phyloP scores from a whole-genome alignment of 2,797 vertebrate genomes.

The Sphaeramia orbicularis region DNA sequence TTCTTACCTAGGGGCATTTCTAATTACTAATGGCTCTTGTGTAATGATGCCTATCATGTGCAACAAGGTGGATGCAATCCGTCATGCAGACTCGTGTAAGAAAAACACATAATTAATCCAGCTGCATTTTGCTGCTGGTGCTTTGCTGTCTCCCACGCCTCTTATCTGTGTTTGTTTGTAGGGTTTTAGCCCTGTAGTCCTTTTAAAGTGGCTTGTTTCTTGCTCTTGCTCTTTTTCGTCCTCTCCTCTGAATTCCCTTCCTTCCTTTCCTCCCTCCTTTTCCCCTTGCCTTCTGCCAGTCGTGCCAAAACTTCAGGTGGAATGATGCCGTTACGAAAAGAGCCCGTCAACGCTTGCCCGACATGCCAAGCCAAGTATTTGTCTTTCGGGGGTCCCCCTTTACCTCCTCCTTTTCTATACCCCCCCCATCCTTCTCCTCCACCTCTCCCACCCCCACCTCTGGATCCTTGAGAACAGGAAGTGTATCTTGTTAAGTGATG shows the following conservation, averaged over 20 bases:
- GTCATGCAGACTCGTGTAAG: conserved; percentile 53
- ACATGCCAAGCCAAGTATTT: conserved; percentile 91
- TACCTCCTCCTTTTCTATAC: conserved; percentile 21
- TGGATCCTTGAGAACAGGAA: conserved; percentile 94
- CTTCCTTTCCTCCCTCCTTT: conserved; percentile 48
- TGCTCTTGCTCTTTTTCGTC: conserved; percentile 34
- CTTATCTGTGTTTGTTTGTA: conserved; percentile 62
- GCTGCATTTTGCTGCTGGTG: conserved; percentile 2
- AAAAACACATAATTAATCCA: conserved; percentile 25
- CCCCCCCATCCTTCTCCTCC: conserved; percentile 6
- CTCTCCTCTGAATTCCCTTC: conserved; percentile 11
- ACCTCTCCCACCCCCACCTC: conserved; percentile 80
- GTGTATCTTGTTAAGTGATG: conserved; percentile 92
- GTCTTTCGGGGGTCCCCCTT: conserved; percentile 83
- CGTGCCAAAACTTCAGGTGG: conserved; percentile 85
- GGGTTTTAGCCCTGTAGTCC: conserved; percentile 44
- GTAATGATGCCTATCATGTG: conserved; percentile 73
- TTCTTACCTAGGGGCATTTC: conserved; percentile 71
- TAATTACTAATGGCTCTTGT: conserved; percentile 72
- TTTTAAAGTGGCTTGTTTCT: conserved; percentile 46
- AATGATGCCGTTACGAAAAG: conserved; percentile 87
- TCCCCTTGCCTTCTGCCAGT: conserved; percentile 36
- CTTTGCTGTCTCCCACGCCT: conserved; percentile 42
- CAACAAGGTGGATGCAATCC: conserved; percentile 61
- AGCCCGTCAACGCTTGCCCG: conserved; percentile 85